Evolutionary conservation across 2,888 invertebrate species (phyloP).

Genomic region (Drosophila algonquin): DNA sequence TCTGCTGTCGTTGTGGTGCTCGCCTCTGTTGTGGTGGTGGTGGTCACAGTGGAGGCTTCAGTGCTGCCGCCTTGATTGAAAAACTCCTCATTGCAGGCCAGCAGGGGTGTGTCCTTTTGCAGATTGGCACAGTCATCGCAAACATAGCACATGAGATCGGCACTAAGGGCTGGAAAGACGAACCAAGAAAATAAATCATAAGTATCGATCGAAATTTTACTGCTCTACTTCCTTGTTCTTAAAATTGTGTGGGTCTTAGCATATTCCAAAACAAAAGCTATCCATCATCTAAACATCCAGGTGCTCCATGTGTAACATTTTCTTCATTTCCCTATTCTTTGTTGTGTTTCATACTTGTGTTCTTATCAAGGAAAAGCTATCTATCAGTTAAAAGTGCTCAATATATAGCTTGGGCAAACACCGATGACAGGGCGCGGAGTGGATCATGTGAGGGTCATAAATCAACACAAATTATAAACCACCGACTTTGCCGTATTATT

Average conservation of each 20-base stretch:
- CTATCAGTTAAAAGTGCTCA: conserved; percentile 47
- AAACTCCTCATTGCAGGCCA: conserved; percentile 73
- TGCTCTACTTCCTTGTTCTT: too few relatives aligned
- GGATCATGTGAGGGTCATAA: conserved; percentile 65
- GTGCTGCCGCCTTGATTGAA: conserved; percentile 64
- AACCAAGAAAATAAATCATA: not conserved
- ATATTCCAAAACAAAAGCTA: not conserved
- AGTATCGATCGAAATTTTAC: too few relatives aligned
- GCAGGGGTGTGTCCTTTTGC: conserved; percentile 60
- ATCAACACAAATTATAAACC: conserved; percentile 51
- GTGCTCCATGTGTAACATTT: not conserved
- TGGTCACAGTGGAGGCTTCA: conserved; percentile 65
- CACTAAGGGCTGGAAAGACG: conserved; percentile 59
- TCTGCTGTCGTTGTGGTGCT: conserved; percentile 25
- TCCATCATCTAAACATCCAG: not conserved
- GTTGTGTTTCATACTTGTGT: not conserved
- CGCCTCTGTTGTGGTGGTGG: conserved; percentile 42
- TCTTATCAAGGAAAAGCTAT: conserved; percentile 17
- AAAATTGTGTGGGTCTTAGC: too few relatives aligned
- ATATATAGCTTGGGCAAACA: conserved; percentile 62
- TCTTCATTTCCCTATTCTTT: not conserved
- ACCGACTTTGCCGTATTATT: conserved; percentile 56
- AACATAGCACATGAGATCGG: conserved; percentile 79
- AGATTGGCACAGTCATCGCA: conserved; percentile 77
- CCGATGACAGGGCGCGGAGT: conserved; percentile 22